A percentile compares a stretch with the other conserved stretches of the same genome.
These are phyloP conservation scores for Myotis findleyi DNA, from an alignment of 2,797 vertebrate genomes.

Conservation along the genomic window DNA sequence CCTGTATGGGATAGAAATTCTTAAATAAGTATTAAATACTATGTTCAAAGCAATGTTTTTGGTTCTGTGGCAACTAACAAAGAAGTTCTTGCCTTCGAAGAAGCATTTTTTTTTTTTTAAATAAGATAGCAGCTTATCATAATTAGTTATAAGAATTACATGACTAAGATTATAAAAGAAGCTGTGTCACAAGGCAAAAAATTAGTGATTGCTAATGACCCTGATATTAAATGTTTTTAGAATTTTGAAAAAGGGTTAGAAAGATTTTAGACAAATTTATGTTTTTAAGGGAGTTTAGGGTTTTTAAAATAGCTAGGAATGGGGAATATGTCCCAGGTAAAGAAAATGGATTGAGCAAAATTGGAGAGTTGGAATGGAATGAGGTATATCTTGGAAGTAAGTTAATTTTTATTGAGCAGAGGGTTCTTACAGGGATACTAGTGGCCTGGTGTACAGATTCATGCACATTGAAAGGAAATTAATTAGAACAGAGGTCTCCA, in stretches of 20 bases:
- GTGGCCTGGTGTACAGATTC: too few relatives aligned
- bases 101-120: background rate
- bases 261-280: background rate
- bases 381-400: background rate
- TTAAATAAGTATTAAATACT: slow-evolving; percentile 11
- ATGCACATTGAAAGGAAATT: too few relatives aligned
- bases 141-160: background rate
- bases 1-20: slow-evolving; percentile 17
- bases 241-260: background rate
- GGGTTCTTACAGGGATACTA: background rate
- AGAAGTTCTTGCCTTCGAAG: slow-evolving; percentile 29
- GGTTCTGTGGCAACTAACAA: background rate
- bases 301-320: background rate
- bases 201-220: background rate
- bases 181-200: background rate
- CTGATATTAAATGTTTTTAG: slow-evolving; percentile 45
- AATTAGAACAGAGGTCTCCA: too few relatives aligned
- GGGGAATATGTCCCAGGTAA: background rate
- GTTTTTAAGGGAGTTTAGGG: background rate
- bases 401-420: background rate
- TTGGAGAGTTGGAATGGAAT: background rate
- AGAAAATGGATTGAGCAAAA: background rate
- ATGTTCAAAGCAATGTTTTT: slow-evolving; percentile 2
- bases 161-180: slow-evolving; percentile 52
- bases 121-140: background rate